Base-by-base conservation (phyloP, 2,797 vertebrate genomes). In the Sebastes miniatus region DNA sequence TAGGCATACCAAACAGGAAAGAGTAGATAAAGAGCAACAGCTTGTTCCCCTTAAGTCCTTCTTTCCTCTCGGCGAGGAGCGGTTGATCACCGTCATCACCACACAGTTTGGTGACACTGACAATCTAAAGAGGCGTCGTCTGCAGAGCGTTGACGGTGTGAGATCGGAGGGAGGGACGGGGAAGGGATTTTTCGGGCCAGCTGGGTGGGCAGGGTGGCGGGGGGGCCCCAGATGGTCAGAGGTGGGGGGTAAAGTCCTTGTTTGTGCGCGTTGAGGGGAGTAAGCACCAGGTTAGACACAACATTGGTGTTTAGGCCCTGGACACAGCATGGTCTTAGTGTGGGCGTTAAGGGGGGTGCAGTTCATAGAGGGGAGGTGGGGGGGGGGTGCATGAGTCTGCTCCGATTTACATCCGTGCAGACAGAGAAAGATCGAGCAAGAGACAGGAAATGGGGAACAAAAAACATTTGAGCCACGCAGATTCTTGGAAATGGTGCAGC, bases 251-350 rank as follows among this genome's bases (percentile, higher is more conserved):
- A 82, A 87, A 89, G 86, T 93, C 91, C 89, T 87, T 94, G 91
- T 95, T 93, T 93, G 89, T 93, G 91, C 69, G 64, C 81, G 22
- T 80, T 77, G 91, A 91, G 87, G 89, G 89, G 79, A 82, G 84
- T 93, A 90, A 94, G 92, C 80, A 80, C 84, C 88, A 91, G 76
- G 88, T 92, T 91, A 93, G 94, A 92, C 94, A 94, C 91, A 95
- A 94, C 94, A 93, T 29, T 85, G 83, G 76, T 65, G 83, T 89
- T 87, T 90, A 80, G 75, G 83, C 81, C 87, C 58, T 75, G 83
- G 83, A 71, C 77, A 34, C 87, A 85, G 86, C 78, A 31, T 62
- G 88, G 43, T 16, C 77, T 88, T 82, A 88, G 79, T 88, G 72
- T 82, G 78, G 63, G 70, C 8, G 32, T 69, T 58, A 72, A 47